Conservation (phyloP, 2,797 vertebrate species). For the Eupleurogrammus muticus region DNA sequence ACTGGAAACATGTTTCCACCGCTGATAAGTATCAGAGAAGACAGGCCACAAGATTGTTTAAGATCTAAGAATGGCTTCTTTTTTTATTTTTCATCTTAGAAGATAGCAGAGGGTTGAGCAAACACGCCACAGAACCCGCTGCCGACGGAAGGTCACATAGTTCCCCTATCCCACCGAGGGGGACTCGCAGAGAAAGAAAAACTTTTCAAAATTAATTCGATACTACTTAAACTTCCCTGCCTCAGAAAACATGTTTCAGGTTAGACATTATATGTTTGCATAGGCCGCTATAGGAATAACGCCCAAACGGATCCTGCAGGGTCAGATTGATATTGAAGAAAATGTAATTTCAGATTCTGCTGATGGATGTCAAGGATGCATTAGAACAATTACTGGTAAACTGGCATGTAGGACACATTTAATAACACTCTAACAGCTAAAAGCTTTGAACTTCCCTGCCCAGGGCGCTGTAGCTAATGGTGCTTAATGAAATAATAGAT, state of each 20-base stretch:
- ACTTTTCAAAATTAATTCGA: conserved; percentile 65
- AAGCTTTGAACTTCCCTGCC: conserved; percentile 73
- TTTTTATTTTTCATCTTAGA: conserved; percentile 66
- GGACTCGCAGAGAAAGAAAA: conserved; percentile 54
- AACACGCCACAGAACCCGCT: conserved; percentile 57
- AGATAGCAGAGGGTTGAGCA: conserved; percentile 69
- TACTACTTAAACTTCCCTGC: conserved; percentile 55
- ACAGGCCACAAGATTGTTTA: conserved; percentile 69
- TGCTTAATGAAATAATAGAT: conserved; percentile 74
- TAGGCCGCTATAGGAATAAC: conserved; percentile 26
- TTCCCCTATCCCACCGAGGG: conserved; percentile 66
- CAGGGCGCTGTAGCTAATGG: conserved; percentile 60
- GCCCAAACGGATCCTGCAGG: conserved; percentile 43
- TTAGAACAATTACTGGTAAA: conserved; percentile 65
- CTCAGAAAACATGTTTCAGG: conserved; percentile 56
- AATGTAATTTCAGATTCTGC: conserved; percentile 58
- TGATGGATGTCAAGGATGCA: conserved; percentile 67
- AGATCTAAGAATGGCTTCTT: conserved; percentile 66
- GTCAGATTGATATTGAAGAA: conserved; percentile 49
- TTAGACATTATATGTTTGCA: conserved; percentile 61
- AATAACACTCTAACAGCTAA: conserved; percentile 68
- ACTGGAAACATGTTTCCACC: conserved; percentile 75
- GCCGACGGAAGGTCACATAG: conserved; percentile 60
- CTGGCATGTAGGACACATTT: conserved; percentile 65
- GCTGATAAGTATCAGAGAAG: conserved; percentile 74